phyloP scores from a whole-genome alignment of 1,140 invertebrate genomes.

The Gryon sp. region DNA sequence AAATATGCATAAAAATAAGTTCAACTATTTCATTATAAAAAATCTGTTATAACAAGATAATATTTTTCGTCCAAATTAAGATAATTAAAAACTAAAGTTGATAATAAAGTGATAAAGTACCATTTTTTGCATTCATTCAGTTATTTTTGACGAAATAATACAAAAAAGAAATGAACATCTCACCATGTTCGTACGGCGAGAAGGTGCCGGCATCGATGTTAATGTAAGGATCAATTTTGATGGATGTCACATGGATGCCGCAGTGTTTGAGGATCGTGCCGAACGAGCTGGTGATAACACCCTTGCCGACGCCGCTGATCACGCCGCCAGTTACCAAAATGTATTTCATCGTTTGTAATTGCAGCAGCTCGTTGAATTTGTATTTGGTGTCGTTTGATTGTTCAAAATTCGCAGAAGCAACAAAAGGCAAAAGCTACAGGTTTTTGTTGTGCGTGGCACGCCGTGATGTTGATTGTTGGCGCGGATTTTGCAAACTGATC shows the following conservation, averaged over 20 bases:
- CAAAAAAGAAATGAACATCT: conserved; percentile 59
- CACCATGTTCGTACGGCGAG: conserved; percentile 99
- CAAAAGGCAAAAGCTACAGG: not conserved
- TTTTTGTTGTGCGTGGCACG: not conserved
- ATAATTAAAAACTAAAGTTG: too few relatives aligned
- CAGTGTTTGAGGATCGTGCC: conserved; percentile 96
- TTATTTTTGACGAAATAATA: too few relatives aligned
- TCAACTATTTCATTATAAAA: too few relatives aligned
- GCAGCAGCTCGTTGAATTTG: too few relatives aligned
- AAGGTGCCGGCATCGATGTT: conserved; percentile 99
- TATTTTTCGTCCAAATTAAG: too few relatives aligned
- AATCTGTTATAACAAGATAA: too few relatives aligned
- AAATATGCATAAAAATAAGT: too few relatives aligned
- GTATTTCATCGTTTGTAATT: conserved; percentile 96
- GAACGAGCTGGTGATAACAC: conserved; percentile 97
- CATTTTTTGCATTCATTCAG: too few relatives aligned
- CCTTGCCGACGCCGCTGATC: conserved; percentile 98
- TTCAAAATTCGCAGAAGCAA: not conserved
- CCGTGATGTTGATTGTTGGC: not conserved
- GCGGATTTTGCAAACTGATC: not conserved
- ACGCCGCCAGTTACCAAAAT: conserved; percentile 98
- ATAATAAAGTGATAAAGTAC: too few relatives aligned
- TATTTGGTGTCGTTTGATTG: too few relatives aligned
- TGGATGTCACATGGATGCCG: conserved; percentile 95
- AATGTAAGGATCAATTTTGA: conserved; percentile 99